Evolutionary conservation across 2,888 invertebrate species (phyloP).

Genomic region (Erebia palarica): DNA sequence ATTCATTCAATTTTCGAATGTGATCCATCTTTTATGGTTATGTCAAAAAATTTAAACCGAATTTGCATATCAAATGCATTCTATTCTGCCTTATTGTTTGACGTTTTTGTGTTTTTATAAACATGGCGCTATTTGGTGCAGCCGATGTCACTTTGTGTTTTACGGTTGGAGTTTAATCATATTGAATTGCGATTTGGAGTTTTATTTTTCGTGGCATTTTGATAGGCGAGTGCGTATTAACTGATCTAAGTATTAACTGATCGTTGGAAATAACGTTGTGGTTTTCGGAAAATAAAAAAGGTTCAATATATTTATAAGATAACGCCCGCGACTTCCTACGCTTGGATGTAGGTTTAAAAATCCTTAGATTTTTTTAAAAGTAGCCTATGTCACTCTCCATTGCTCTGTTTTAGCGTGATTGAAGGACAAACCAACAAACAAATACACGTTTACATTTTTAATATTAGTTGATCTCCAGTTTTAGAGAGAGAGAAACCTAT

Average conservation of each 20-base stretch:
- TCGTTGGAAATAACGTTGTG: not conserved
- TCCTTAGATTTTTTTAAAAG: no score
- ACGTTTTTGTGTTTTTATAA: slow-evolving; percentile 54
- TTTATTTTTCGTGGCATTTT: slow-evolving; percentile 30
- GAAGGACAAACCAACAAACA: no score
- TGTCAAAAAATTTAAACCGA: slow-evolving; percentile 65
- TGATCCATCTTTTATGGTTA: slow-evolving; percentile 76
- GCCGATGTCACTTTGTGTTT: slow-evolving; percentile 50
- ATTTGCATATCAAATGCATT: slow-evolving; percentile 75
- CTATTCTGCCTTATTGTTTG: slow-evolving; percentile 49
- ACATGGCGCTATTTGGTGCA: slow-evolving; percentile 40
- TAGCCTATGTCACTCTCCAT: no score
- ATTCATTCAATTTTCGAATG: slow-evolving; percentile 60
- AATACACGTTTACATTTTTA: no score
- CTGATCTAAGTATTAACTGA: not conserved
- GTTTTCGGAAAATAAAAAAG: not conserved
- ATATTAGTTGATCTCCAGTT: no score
- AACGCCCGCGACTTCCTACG: no score
- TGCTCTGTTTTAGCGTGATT: no score
- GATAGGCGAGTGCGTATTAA: not conserved
- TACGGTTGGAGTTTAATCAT: slow-evolving; percentile 41
- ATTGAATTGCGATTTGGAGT: slow-evolving; percentile 36
- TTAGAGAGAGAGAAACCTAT: no score
- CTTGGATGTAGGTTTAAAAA: no score
- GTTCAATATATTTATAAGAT: no score